These are phyloP conservation scores for Phasianus colchicus DNA, from an alignment of 2,113 vertebrate species.

Conservation along the genomic window DNA sequence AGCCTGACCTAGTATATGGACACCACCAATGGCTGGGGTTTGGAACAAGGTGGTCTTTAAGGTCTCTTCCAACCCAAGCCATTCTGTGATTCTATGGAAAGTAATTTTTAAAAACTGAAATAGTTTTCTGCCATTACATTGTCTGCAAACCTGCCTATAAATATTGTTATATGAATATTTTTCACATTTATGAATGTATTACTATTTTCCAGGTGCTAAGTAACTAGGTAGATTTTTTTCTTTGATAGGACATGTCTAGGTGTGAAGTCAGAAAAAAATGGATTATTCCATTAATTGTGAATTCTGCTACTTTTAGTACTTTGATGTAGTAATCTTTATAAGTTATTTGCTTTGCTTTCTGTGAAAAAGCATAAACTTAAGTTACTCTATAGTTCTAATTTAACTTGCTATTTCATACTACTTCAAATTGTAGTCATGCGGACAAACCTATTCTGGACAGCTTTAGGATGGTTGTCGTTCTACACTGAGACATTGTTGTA, in stretches of 20 bases:
- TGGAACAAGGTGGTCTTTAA: background rate
- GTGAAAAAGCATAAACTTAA: background rate
- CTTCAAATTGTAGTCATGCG: background rate
- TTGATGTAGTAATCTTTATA: background rate
- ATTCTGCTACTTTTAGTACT: background rate
- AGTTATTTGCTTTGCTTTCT: background rate
- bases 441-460: slow-evolving; percentile 18
- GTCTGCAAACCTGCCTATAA: background rate
- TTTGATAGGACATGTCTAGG: background rate
- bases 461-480: background rate
- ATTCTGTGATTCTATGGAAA: background rate
- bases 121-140: background rate
- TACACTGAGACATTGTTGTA: background rate
- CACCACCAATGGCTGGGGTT: background rate
- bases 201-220: background rate
- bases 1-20: background rate
- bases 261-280: background rate
- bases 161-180: background rate
- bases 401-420: background rate
- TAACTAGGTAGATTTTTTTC: background rate
- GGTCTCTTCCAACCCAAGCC: background rate
- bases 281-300: background rate
- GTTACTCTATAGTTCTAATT: slow-evolving; percentile 1
- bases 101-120: background rate
- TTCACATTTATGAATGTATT: background rate